Conservation (phyloP, 2,888 invertebrate genomes). For the Rugalucina vietnamica region DNA sequence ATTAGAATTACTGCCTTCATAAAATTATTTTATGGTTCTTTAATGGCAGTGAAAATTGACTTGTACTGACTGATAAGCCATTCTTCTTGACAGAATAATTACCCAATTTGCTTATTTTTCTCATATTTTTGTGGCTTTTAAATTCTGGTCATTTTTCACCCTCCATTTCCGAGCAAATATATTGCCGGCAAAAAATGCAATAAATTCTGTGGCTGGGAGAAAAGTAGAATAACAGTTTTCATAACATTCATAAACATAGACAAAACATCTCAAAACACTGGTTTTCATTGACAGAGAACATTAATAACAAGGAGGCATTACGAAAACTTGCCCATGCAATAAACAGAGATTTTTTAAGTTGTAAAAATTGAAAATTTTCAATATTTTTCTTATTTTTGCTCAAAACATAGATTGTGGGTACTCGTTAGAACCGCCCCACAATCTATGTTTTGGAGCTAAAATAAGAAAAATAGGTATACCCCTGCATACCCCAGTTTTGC, state of each 20-base stretch:
- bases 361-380: too few relatives aligned
- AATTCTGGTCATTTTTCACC: constrained; percentile 58
- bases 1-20: constrained; percentile 44
- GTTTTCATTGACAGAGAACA: constrained; percentile 29
- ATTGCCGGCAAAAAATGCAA: constrained; percentile 22
- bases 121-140: constrained; percentile 58
- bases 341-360: too few relatives aligned
- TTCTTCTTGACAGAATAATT: constrained; percentile 58
- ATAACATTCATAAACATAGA: constrained; percentile 62
- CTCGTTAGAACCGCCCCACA: too few relatives aligned
- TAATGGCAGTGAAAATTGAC: constrained; percentile 61
- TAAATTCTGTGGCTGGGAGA: background rate
- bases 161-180: constrained; percentile 49
- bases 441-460: too few relatives aligned
- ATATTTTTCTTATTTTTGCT: too few relatives aligned
- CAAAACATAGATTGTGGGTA: too few relatives aligned
- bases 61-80: constrained; percentile 53
- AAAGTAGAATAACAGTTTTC: constrained; percentile 65
- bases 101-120: constrained; percentile 58
- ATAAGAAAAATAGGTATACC: too few relatives aligned
- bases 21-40: constrained; percentile 53
- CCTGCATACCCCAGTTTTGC: too few relatives aligned
- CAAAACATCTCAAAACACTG: constrained; percentile 55
- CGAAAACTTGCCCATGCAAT: too few relatives aligned
- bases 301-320: constrained; percentile 40